Conservation (phyloP, 2,797 vertebrate species). For the Artibeus lituratus region DNA sequence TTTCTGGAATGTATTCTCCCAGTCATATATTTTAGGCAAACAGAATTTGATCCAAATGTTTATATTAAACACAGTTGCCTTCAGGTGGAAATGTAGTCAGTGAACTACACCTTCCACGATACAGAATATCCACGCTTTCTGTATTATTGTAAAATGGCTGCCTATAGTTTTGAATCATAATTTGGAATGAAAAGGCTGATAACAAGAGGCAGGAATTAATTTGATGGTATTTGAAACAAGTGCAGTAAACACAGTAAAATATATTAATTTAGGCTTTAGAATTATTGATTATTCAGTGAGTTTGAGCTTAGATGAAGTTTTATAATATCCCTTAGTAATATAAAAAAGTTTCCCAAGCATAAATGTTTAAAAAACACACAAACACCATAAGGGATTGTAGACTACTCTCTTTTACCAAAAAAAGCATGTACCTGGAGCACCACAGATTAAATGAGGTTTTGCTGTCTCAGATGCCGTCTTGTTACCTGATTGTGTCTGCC, state of each 20-base stretch:
- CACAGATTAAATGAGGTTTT: neutral
- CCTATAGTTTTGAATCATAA: slow-evolving; percentile 56
- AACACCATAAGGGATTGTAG: neutral
- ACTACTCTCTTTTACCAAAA: neutral
- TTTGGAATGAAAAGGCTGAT: slow-evolving; percentile 73
- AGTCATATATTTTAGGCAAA: slow-evolving; percentile 73
- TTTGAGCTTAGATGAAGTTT: neutral
- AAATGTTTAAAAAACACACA: neutral
- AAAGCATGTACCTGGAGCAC: neutral
- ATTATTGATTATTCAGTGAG: neutral
- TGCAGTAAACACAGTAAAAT: neutral
- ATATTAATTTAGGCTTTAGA: slow-evolving; percentile 10
- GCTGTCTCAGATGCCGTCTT: neutral
- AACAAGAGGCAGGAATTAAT: slow-evolving; percentile 57
- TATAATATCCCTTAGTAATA: neutral
- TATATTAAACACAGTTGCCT: slow-evolving; percentile 76
- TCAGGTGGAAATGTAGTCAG: slow-evolving; percentile 77
- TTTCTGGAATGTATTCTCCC: slow-evolving; percentile 57
- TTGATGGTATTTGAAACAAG: slow-evolving; percentile 71
- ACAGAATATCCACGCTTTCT: slow-evolving; percentile 68
- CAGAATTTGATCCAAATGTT: slow-evolving; percentile 66
- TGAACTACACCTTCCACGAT: slow-evolving; percentile 76
- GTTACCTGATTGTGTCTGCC: neutral
- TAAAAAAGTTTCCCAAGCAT: neutral
- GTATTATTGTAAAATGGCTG: slow-evolving; percentile 59